Conservation (phyloP, 2,113 vertebrate genomes). For the Barbus barbus region DNA sequence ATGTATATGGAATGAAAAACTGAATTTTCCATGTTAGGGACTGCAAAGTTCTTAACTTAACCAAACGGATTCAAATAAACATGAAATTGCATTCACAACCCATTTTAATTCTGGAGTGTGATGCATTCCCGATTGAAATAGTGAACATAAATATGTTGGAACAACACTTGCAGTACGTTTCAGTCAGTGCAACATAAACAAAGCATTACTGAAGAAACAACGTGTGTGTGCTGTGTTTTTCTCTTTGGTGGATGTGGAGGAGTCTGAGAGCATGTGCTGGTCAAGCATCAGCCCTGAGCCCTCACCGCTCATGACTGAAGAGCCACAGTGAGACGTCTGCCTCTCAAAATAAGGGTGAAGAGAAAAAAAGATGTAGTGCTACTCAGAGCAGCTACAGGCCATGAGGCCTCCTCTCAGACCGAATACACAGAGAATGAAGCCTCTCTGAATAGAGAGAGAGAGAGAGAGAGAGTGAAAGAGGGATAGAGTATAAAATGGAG, state of each 20-base stretch:
- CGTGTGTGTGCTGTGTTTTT: constrained; percentile 17
- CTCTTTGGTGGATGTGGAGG: constrained; percentile 34
- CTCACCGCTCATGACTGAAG: constrained; percentile 26
- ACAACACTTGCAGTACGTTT: not conserved
- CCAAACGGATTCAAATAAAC: constrained; percentile 1
- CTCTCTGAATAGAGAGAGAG: constrained; percentile 37
- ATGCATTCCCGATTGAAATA: not conserved
- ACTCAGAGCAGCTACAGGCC: constrained; percentile 42
- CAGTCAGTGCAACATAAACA: not conserved
- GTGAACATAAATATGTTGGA: not conserved
- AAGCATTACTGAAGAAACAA: not conserved
- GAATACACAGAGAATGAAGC: constrained; percentile 38
- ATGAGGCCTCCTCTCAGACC: constrained; percentile 38
- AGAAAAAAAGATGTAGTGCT: constrained; percentile 13
- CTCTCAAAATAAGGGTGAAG: constrained; percentile 30
- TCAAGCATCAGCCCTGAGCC: constrained; percentile 20
- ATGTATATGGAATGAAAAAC: not conserved
- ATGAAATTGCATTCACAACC: not conserved
- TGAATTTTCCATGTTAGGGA: not conserved
- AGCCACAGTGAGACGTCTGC: constrained; percentile 30
- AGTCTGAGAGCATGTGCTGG: constrained; percentile 19
- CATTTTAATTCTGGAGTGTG: not conserved
- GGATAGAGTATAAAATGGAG: constrained; percentile 25
- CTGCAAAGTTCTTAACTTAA: not conserved
- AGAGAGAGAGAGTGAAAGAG: not conserved